These are phyloP conservation scores for Idaea aversata DNA, from an alignment of 2,888 invertebrate species.

Conservation along the genomic window DNA sequence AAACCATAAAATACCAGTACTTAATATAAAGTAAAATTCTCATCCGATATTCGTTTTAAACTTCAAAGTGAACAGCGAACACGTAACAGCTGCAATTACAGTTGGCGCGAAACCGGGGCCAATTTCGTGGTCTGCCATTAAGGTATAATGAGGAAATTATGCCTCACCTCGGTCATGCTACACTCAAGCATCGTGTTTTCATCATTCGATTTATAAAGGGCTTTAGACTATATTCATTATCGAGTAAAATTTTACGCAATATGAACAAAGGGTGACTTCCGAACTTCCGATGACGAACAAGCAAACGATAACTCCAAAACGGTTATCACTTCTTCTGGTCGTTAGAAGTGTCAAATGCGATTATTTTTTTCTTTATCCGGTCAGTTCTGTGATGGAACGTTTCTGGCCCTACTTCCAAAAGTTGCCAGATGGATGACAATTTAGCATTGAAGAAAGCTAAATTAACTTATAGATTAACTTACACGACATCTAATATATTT, in stretches of 20 bases:
- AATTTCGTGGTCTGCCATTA: slow-evolving; percentile 60
- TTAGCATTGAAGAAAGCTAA: too few relatives aligned
- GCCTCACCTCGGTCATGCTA: slow-evolving; percentile 38
- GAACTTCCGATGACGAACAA: not conserved
- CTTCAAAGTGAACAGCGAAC: slow-evolving; percentile 34
- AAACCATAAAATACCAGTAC: not conserved
- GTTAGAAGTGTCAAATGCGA: too few relatives aligned
- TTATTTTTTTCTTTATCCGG: too few relatives aligned
- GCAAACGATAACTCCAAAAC: not conserved
- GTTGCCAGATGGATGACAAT: too few relatives aligned
- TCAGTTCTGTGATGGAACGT: too few relatives aligned
- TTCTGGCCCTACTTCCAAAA: too few relatives aligned
- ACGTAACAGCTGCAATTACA: slow-evolving; percentile 44
- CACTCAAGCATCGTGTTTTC: slow-evolving; percentile 56
- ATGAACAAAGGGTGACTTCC: not conserved
- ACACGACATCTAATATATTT: not conserved
- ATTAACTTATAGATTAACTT: not conserved
- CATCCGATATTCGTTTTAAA: slow-evolving; percentile 8
- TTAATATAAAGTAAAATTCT: not conserved
- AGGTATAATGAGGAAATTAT: slow-evolving; percentile 63
- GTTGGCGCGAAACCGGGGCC: slow-evolving; percentile 49
- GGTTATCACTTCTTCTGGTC: too few relatives aligned
- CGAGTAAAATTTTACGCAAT: not conserved
- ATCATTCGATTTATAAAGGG: slow-evolving; percentile 48
- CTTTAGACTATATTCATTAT: slow-evolving; percentile 8